phyloP scores from a whole-genome alignment of 2,113 vertebrate species.

The human (Homo sapiens) region GRCh38 chr17:82884001-82884500 shows the following conservation, averaged over 20 bases:
- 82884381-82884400: not conserved
- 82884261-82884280: not conserved
- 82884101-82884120: not conserved
- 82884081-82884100: not conserved
- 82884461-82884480: not conserved
- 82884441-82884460: not conserved
- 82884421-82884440: not conserved
- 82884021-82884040: too few species aligned
- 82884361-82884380: not conserved
- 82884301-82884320: not conserved
- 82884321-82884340: not conserved
- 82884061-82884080: not conserved
- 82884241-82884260: not conserved
- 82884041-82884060: too few species aligned
- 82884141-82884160: constrained; percentile 57
- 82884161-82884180: constrained; percentile 70
- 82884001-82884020: not conserved
- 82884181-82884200: constrained; percentile 76
- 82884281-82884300: not conserved
- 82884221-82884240: fast-evolving
- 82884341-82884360: not conserved
- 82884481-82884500: not conserved
- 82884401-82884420: not conserved
- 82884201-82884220: constrained; percentile 47
- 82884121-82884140: fast-evolving